Conservation (phyloP, 2,113 vertebrate species). For the Aleadryas rufinucha region DNA sequence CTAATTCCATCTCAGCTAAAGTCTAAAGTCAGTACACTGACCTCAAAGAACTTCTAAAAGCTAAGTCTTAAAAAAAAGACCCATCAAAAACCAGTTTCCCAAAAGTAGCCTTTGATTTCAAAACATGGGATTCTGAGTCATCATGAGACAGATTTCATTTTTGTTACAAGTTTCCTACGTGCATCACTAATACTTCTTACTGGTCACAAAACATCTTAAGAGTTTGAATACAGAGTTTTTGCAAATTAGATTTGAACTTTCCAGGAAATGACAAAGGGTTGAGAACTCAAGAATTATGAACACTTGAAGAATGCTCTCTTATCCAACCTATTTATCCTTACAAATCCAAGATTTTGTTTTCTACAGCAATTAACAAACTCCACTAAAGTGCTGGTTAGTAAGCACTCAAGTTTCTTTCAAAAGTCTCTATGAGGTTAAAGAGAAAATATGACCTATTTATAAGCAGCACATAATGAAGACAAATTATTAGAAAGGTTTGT, state of each 20-base stretch:
- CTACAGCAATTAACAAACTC: not conserved
- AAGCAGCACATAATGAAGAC: not conserved
- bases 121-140: not conserved
- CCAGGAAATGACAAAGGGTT: not conserved
- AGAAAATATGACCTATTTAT: not conserved
- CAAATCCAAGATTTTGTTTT: not conserved
- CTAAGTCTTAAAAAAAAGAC: not conserved
- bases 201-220: not conserved
- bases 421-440: not conserved
- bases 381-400: not conserved
- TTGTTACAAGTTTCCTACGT: not conserved
- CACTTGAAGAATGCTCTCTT: not conserved
- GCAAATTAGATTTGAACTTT: not conserved
- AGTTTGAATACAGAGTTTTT: not conserved
- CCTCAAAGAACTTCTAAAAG: not conserved
- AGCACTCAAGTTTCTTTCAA: not conserved
- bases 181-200: not conserved
- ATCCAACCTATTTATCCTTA: not conserved
- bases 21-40: not conserved
- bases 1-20: not conserved
- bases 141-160: not conserved
- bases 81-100: not conserved
- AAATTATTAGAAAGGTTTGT: not conserved
- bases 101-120: not conserved
- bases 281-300: not conserved